These are phyloP conservation scores for Vombatus ursinus DNA, from an alignment of 2,113 vertebrate genomes.

Conservation along the genomic window DNA sequence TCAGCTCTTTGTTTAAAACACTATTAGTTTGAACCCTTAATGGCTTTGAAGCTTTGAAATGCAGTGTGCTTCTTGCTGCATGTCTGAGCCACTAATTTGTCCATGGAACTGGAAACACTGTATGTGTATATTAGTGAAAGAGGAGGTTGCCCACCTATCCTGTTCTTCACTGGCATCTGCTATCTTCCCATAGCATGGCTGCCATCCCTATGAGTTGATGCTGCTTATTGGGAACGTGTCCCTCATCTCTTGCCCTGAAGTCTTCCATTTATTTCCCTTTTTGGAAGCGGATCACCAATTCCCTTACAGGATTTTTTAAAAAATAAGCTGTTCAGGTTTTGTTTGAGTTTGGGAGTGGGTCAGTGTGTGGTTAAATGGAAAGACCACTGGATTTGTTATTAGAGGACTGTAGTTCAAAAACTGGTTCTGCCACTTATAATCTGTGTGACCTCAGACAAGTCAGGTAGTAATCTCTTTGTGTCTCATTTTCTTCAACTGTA, in stretches of 20 bases:
- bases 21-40: neutral
- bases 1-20: neutral
- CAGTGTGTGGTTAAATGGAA: neutral
- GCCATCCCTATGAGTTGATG: neutral
- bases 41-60: neutral
- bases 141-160: neutral
- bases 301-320: neutral
- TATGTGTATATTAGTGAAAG: neutral
- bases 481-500: neutral
- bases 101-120: neutral
- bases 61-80: neutral
- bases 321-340: conserved; percentile 4
- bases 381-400: neutral
- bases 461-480: neutral
- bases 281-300: neutral
- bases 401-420: neutral
- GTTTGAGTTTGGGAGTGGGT: neutral
- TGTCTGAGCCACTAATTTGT: neutral
- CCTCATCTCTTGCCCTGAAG: neutral
- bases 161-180: neutral
- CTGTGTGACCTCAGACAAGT: neutral
- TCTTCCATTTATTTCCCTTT: neutral
- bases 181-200: neutral
- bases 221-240: neutral
- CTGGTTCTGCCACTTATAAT: neutral